Evolutionary conservation across 2,888 invertebrate genomes (phyloP).

Genomic region (Atethmia centrago): DNA sequence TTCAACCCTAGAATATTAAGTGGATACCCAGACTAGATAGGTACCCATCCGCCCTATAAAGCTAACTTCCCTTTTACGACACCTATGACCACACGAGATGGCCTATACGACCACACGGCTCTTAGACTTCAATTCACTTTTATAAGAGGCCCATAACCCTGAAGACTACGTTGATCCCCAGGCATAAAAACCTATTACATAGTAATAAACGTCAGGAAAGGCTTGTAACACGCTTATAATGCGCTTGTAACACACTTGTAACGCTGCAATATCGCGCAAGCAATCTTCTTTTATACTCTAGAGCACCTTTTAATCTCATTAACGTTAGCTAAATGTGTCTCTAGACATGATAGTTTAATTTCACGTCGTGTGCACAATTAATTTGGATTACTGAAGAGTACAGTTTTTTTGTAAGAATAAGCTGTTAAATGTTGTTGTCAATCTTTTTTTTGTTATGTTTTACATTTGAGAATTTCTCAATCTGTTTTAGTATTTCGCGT

Average conservation of each 20-base stretch:
- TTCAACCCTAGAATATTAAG: not conserved
- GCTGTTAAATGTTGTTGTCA: not conserved
- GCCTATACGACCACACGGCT: constrained; percentile 4
- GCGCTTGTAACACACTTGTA: constrained; percentile 48
- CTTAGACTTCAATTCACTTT: constrained; percentile 31
- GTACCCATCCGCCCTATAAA: not conserved
- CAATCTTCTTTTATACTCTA: constrained; percentile 65
- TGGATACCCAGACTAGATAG: not conserved
- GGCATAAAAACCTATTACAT: constrained; percentile 52
- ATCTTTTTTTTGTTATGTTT: not conserved
- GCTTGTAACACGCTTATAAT: constrained; percentile 41
- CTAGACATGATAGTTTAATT: constrained; percentile 59
- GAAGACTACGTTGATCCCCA: constrained; percentile 31
- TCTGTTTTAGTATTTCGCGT: constrained; percentile 4
- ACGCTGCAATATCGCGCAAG: constrained; percentile 47
- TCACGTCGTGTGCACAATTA: constrained; percentile 13
- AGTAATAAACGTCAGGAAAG: constrained; percentile 43
- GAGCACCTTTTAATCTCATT: constrained; percentile 54
- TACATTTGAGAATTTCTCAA: not conserved
- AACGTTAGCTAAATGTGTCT: constrained; percentile 50
- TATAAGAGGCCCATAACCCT: constrained; percentile 35
- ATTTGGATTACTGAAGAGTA: not conserved
- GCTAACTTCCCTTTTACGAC: constrained; percentile 5
- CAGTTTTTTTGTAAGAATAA: not conserved
- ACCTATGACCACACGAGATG: not conserved